Base-by-base conservation (phyloP, 2,888 invertebrate genomes). In the Bellardia bayeri region DNA sequence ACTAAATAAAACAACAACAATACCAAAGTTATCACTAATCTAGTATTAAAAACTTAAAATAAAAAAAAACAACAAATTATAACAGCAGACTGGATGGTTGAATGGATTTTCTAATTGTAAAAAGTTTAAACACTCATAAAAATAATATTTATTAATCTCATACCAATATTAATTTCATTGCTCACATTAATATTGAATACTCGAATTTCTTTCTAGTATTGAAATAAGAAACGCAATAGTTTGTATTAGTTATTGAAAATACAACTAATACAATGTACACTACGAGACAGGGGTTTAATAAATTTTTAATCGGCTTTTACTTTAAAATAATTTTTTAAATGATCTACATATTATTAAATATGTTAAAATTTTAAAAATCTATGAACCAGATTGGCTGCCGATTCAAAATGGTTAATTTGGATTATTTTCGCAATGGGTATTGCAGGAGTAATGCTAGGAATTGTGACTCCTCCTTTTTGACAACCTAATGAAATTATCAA, bases 1-100 rank as follows among this genome's bases (percentile, higher is more conserved):
- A 66, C 37, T 14, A 13, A 45, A 45, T 45, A 45, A 45, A 45
- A 33, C n/a, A 74, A 30, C 61, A 61, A 61, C 30, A 58, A 74
- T 42, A 16, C 58, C 3, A 58, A 3, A 5, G n/a, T 58, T 30
- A 9, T 56, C 23, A 72, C 42, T 13, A 56, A 56, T 56, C 23
- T 56, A 56, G 51, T 51, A 51, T 51, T 51, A 51, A 51, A 51
- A 51, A 51, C n/a, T 5, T 37, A 14, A 51, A 56, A 33, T 6
- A 37, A 37, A 37, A 61, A 61, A 61, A n/a, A 37, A 33, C n/a
- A 14, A 37, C 33, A 58, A 58, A 58, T 30, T 33, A 37, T 58
- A 58, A 58, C 56, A 37, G 61, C 61, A 33, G 61, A 61, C 33
- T 33, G 14, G 33, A 33, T 61, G 61, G 61, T 61, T 37, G 61